These are phyloP conservation scores for Exaiptasia diaphana DNA, from an alignment of 64 coral and sea anemone genomes.

Conservation along the genomic window DNA sequence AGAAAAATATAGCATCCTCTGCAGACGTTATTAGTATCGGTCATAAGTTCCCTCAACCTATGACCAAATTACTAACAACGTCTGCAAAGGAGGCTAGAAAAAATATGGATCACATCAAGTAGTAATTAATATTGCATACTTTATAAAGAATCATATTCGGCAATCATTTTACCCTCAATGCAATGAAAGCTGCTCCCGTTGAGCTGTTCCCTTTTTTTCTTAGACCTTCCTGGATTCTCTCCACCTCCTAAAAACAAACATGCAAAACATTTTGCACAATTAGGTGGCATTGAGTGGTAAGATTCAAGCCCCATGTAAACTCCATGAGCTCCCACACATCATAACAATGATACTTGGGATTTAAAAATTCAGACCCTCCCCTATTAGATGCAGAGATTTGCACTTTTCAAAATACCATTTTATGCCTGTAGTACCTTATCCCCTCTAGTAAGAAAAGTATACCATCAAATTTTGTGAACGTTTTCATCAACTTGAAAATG, in stretches of 20 bases:
- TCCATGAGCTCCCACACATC: background rate
- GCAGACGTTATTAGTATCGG: too few relatives aligned
- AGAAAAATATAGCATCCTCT: too few relatives aligned
- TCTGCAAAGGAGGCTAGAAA: too few relatives aligned
- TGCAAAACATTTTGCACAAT: background rate
- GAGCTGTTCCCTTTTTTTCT: background rate
- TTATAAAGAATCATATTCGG: too few relatives aligned
- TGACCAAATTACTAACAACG: too few relatives aligned
- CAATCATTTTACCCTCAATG: background rate
- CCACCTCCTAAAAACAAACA: background rate
- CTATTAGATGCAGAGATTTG: background rate
- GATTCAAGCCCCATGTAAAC: background rate
- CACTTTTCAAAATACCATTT: background rate
- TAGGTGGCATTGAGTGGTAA: background rate
- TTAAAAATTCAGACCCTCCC: background rate
- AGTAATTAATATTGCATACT: too few relatives aligned
- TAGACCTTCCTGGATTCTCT: background rate
- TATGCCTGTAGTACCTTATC: too few relatives aligned
- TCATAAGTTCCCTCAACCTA: too few relatives aligned
- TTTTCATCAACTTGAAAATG: background rate
- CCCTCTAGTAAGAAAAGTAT: too few relatives aligned
- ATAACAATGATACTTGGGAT: background rate
- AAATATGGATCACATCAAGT: too few relatives aligned
- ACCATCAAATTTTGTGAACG: background rate
- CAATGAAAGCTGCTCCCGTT: background rate